Conservation (phyloP, 2,888 invertebrate species). For the Hirtodrosophila cameraria region DNA sequence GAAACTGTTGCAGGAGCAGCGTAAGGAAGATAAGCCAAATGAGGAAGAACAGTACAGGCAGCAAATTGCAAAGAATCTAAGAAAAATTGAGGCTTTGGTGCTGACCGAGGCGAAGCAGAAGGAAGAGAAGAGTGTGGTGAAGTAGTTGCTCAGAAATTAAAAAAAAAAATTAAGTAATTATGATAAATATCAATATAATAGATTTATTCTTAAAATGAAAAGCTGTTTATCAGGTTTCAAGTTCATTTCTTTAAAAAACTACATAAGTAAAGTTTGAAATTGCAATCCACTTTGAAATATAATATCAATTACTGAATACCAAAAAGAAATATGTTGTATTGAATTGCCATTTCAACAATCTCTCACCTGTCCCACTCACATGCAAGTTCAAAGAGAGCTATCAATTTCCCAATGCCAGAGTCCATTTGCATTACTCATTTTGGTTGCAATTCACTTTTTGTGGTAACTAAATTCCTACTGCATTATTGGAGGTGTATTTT, state of each 20-base stretch:
- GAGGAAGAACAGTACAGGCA: slow-evolving; percentile 40
- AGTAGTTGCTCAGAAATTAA: not conserved
- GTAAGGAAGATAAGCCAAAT: slow-evolving; percentile 2
- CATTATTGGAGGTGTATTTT: slow-evolving; percentile 24
- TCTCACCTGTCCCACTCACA: slow-evolving; percentile 10
- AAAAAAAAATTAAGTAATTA: not conserved
- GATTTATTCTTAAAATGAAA: too few relatives aligned
- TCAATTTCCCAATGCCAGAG: slow-evolving; percentile 54
- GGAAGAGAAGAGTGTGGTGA: not conserved
- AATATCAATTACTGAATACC: slow-evolving; percentile 20
- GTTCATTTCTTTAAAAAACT: too few relatives aligned
- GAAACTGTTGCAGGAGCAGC: not conserved
- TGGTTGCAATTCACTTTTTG: slow-evolving; percentile 23
- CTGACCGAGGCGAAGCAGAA: slow-evolving; percentile 26
- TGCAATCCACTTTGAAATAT: slow-evolving; percentile 23
- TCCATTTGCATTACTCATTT: slow-evolving; percentile 66
- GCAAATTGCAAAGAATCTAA: slow-evolving; percentile 43
- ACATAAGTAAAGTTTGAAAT: not conserved
- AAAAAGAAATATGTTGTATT: slow-evolving; percentile 16
- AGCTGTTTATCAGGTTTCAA: too few relatives aligned
- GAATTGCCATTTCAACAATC: slow-evolving; percentile 18
- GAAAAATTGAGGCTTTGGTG: slow-evolving; percentile 55
- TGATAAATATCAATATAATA: not conserved
- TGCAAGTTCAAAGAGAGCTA: slow-evolving; percentile 40
- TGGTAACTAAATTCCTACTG: slow-evolving; percentile 37